Conservation (phyloP, 2,888 invertebrate genomes). For the Hirtodrosophila histrioides region DNA sequence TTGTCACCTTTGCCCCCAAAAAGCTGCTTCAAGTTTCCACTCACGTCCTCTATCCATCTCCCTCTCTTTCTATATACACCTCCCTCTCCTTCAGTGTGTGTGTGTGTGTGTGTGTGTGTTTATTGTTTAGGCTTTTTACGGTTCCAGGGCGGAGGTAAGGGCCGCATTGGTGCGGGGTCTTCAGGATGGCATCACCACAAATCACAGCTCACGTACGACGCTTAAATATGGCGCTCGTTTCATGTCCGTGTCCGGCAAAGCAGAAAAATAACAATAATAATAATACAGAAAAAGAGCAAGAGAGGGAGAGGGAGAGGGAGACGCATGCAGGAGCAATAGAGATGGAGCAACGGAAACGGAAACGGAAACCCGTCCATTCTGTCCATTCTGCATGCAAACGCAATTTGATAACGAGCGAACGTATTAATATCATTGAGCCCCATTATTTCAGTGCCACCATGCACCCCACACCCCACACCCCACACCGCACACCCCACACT, state of each 20-base stretch:
- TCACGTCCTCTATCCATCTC: slow-evolving; percentile 43
- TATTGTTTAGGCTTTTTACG: slow-evolving; percentile 74
- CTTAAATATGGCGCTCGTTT: slow-evolving; percentile 74
- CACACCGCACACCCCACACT: no score
- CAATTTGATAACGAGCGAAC: slow-evolving; percentile 83
- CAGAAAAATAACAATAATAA: slow-evolving; percentile 58
- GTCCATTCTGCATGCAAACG: slow-evolving; percentile 80
- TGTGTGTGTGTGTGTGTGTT: slow-evolving; percentile 48
- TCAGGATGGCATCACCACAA: slow-evolving; percentile 57
- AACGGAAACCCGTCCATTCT: slow-evolving; percentile 50
- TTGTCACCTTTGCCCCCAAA: slow-evolving; percentile 56
- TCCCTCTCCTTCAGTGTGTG: slow-evolving; percentile 12
- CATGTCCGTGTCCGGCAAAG: slow-evolving; percentile 69
- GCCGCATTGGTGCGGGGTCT: not conserved
- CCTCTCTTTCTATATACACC: not conserved
- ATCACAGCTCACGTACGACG: slow-evolving; percentile 68
- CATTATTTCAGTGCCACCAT: slow-evolving; percentile 61
- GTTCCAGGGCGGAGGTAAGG: not conserved
- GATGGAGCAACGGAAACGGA: slow-evolving; percentile 1
- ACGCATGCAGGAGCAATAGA: slow-evolving; percentile 1
- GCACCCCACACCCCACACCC: not conserved
- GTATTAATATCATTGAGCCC: slow-evolving; percentile 81
- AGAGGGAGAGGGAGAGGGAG: slow-evolving; percentile 19
- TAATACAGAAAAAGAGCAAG: slow-evolving; percentile 13
- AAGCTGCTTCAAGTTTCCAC: slow-evolving; percentile 55